Percentiles rank a stretch among this genome's conserved stretches.
Conservation (phyloP, 2,797 vertebrate genomes). For the Microchirus variegatus region DNA sequence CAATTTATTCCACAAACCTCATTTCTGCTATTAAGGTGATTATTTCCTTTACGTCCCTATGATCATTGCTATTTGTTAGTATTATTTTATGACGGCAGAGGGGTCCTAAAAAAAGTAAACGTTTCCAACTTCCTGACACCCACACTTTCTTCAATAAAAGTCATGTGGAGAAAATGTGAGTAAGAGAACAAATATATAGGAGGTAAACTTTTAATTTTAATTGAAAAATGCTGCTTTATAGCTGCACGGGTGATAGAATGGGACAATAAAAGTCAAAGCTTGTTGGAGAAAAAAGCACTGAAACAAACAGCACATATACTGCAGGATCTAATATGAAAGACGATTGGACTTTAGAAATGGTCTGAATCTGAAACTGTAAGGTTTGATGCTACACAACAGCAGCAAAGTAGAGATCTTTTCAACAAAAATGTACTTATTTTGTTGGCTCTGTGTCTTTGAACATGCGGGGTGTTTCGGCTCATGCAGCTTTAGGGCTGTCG, state of each 20-base stretch:
- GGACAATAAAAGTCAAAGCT: background rate
- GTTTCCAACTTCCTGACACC: background rate
- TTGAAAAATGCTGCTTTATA: background rate
- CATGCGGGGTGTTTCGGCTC: constrained; percentile 11
- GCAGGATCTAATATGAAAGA: too few relatives aligned
- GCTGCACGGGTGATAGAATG: background rate
- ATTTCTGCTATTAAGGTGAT: too few relatives aligned
- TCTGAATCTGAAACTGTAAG: too few relatives aligned
- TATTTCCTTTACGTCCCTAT: too few relatives aligned
- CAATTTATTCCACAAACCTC: too few relatives aligned
- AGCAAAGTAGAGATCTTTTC: too few relatives aligned
- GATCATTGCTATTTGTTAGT: too few relatives aligned
- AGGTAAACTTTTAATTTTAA: background rate
- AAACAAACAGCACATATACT: too few relatives aligned
- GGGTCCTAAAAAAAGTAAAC: background rate
- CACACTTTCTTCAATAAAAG: background rate
- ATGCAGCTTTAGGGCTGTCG: constrained; percentile 12
- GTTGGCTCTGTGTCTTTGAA: constrained; percentile 1
- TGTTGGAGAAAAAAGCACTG: background rate
- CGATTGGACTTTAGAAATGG: too few relatives aligned
- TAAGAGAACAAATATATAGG: background rate
- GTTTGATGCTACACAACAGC: too few relatives aligned
- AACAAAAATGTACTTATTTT: background rate
- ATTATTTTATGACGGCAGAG: too few relatives aligned
- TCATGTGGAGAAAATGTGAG: background rate